These are phyloP conservation scores for Harmothoe impar DNA, from an alignment of 2,888 invertebrate genomes.

Conservation along the genomic window DNA sequence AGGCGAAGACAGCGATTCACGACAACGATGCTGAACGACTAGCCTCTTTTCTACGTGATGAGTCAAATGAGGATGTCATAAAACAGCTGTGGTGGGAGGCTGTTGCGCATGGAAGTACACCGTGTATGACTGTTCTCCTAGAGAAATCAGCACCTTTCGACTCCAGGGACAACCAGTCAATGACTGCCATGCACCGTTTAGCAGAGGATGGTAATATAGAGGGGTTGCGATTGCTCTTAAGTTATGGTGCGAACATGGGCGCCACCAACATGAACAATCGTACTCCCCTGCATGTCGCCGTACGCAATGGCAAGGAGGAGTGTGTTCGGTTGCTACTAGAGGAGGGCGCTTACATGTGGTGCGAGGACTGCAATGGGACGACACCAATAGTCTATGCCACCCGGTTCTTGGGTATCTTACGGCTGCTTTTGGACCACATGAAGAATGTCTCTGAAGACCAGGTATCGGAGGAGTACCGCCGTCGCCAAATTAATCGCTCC, in stretches of 20 bases:
- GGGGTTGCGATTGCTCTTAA: not conserved
- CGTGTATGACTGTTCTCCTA: constrained; percentile 12
- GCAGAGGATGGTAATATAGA: constrained; percentile 28
- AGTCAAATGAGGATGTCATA: not conserved
- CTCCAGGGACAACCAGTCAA: constrained; percentile 29
- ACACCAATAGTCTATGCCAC: constrained; percentile 56
- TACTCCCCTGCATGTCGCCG: constrained; percentile 43
- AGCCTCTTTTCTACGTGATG: not conserved
- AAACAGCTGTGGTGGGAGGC: constrained; percentile 44
- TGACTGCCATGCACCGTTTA: constrained; percentile 41
- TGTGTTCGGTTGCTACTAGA: constrained; percentile 45
- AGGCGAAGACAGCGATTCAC: constrained; percentile 37
- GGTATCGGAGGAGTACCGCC: constrained; percentile 22
- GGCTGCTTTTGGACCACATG: constrained; percentile 48
- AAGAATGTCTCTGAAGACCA: constrained; percentile 32
- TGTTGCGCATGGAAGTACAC: not conserved
- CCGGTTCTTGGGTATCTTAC: constrained; percentile 20
- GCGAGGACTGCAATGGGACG: constrained; percentile 46
- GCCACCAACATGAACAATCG: constrained; percentile 29
- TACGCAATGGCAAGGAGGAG: constrained; percentile 35
- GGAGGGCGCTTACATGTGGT: constrained; percentile 51
- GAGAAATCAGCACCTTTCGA: constrained; percentile 14
- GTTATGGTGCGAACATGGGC: constrained; percentile 26
- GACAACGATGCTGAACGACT: constrained; percentile 27
- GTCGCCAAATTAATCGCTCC: constrained; percentile 27